Base-by-base conservation (phyloP, 1,140 invertebrate genomes). In the Zaprionus lachaisei region DNA sequence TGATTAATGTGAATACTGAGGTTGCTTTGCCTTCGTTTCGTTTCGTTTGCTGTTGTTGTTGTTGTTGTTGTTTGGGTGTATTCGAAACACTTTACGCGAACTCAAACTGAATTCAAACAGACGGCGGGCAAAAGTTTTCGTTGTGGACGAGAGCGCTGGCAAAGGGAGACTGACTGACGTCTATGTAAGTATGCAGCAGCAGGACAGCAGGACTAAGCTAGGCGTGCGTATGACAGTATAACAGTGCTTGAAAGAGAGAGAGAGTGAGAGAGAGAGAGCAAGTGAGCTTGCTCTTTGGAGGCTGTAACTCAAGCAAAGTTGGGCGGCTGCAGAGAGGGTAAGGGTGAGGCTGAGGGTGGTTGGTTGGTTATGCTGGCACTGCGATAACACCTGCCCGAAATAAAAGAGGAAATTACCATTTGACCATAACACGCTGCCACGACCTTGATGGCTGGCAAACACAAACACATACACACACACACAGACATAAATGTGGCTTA, bases 161-260 rank as follows among this genome's bases (percentile, higher is more conserved):
- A 77, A 87, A 69, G 80, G 83, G 83, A 87, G 77, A 87, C 83
- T 87, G 83, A 87, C 34, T 71, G 62, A 79, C 17, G 20, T 22
- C 22, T 11, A 12, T 51, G 47, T 24, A 89, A 87, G 80, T 87
- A 87, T 34, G 31, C 31, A 34, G 31, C 31, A 9, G 31, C 31
- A 31, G 31, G 86, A 80, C 80, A 85, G 79, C 70, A 85, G 31
- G 34, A 12, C 9, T 5, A 24, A 11, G 47, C 47, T 24, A 24
- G 47, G 28, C 34, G 55, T 75, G 11, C 28, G 55, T 75, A 72
- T 67, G 44, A 66, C 64, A 74, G 71, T 63, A 62, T 22, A 47
- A 57, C 55, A 69, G 62, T 41, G 28, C 17, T 22, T 44, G 49
- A 56, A 56, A 67, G 63, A 51, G 60, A 28, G 66, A 5, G 24